Evolutionary conservation across 2,113 vertebrate genomes (phyloP), one percentile per base, ranked within the genome.

Genomic region (Rafetus swinhoei): DNA sequence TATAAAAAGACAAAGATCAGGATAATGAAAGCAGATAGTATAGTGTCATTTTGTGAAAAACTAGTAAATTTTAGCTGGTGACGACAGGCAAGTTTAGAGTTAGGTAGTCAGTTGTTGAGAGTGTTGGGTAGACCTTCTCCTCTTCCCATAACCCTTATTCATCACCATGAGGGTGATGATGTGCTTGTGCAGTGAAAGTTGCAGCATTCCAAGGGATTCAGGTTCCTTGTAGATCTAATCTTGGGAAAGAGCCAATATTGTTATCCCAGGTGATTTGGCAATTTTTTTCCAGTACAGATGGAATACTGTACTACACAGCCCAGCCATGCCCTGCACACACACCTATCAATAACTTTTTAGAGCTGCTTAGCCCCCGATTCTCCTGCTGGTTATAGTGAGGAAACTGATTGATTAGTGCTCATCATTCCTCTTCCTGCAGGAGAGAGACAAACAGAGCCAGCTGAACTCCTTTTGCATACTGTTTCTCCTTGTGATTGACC

Each of bases 381-480:
- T 45, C 60, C 24, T 52, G 13, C 22, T 80, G 29, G 7, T 84
- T 60, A 14, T 45, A 80, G 7, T 35, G 25, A 9, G 72, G 50
- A 76, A 89, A 55, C 6, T n/a, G 55, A 18, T 6, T 59, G 59
- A 59, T 54, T 15, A 11, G 4, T 52, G n/a, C 18, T 19, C 3
- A 57, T 53, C 5, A 22, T 13, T 45, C 2, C 50, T 52, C 52
- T 57, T 2, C 29, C 25, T 72, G 72, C n/a, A 59, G 45, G 59
- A 45, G 52, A 24, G 19, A 45, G 79, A 12, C 22, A 74, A 72
- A 45, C 3, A 13, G 6, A 6, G 35, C 86, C 9, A 52, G 50
- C 13, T 84, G 35, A 3, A 12, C 18, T 8, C 24, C 25, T 9
- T 27, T n/a, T 5, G 29, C 0, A 0, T 50, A 32, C 14, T 18